These are phyloP conservation scores for Aricia artaxerxes DNA, from an alignment of 2,888 invertebrate genomes.

Conservation along the genomic window DNA sequence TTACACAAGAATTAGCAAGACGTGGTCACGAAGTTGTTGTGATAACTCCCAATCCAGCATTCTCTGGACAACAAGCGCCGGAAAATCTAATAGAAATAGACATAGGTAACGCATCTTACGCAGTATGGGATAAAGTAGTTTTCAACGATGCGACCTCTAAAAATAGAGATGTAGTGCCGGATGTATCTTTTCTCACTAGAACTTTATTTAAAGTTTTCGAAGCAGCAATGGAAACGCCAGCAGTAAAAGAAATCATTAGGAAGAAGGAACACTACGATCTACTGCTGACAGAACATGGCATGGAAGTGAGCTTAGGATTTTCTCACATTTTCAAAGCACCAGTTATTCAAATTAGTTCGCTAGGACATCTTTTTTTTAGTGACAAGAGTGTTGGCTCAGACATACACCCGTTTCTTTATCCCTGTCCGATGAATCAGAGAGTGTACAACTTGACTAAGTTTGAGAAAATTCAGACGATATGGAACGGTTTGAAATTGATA, in stretches of 20 bases:
- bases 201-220: conserved; percentile 36
- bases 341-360: conserved; percentile 53
- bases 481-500: background rate
- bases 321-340: conserved; percentile 54
- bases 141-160: background rate
- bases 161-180: background rate
- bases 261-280: conserved; percentile 49
- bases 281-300: conserved; percentile 51
- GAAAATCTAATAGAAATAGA: conserved; percentile 52
- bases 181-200: background rate
- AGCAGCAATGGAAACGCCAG: conserved; percentile 38
- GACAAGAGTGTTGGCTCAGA: conserved; percentile 45
- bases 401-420: conserved; percentile 45
- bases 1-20: conserved; percentile 53
- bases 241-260: conserved; percentile 39
- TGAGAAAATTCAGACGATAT: conserved; percentile 46
- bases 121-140: conserved; percentile 39
- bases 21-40: conserved; percentile 49
- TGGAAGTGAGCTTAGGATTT: conserved; percentile 45
- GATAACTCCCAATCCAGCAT: conserved; percentile 48
- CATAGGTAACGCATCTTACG: conserved; percentile 49
- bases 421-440: conserved; percentile 38
- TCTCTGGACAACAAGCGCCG: conserved; percentile 43
- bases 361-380: conserved; percentile 43
- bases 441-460: conserved; percentile 45